phyloP scores from a whole-genome alignment of 2,888 invertebrate genomes.

The Cataglyphis albicans region DNA sequence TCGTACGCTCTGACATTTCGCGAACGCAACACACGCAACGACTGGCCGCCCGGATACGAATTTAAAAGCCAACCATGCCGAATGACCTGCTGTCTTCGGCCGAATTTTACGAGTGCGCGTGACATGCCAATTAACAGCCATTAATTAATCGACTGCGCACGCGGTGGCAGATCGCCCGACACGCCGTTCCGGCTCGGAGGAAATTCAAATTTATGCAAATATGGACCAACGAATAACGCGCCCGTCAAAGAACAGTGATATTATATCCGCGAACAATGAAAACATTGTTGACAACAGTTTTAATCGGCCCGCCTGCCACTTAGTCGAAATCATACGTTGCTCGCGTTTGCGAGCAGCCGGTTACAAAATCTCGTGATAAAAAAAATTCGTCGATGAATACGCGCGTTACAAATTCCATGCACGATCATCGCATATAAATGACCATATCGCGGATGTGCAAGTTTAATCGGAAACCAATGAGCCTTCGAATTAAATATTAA shows the following conservation, averaged over 20 bases:
- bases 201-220: constrained; percentile 48
- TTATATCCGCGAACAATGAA: constrained; percentile 21
- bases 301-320: neutral
- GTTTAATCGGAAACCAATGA: constrained; percentile 46
- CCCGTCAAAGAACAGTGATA: constrained; percentile 13
- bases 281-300: neutral
- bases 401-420: constrained; percentile 14
- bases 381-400: constrained; percentile 8
- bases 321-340: constrained; percentile 1
- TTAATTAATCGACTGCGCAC: constrained; percentile 61
- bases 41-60: neutral
- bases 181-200: neutral
- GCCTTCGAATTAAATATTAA: constrained; percentile 48
- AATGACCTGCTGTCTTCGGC: constrained; percentile 45
- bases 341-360: neutral
- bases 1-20: constrained; percentile 12
- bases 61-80: constrained; percentile 35
- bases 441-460: neutral
- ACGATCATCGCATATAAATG: constrained; percentile 14
- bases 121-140: constrained; percentile 61
- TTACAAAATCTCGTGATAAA: constrained; percentile 20
- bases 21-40: neutral
- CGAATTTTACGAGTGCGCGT: constrained; percentile 34
- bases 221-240: constrained; percentile 3
- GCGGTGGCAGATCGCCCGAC: constrained; percentile 28